Conservation (phyloP, 2,888 invertebrate genomes). For the Nephrotoma appendiculata region DNA sequence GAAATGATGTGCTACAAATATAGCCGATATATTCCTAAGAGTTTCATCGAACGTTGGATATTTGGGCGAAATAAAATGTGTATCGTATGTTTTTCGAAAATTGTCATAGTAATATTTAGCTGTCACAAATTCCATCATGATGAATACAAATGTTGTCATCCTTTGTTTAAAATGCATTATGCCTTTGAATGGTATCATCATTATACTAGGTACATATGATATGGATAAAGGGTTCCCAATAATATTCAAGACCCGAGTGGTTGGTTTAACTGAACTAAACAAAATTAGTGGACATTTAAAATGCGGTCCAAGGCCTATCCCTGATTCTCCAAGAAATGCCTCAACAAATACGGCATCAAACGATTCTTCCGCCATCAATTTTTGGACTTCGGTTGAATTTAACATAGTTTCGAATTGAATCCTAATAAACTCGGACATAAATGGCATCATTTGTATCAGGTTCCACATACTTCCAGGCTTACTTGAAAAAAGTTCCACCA, state of each 20-base stretch:
- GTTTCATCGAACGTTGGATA: background rate
- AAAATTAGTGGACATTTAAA: background rate
- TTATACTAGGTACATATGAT: background rate
- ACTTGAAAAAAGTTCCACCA: too few species aligned
- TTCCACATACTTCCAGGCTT: background rate
- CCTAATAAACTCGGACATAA: too few species aligned
- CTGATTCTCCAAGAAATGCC: background rate
- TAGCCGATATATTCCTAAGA: background rate
- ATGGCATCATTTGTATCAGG: background rate
- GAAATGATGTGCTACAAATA: background rate
- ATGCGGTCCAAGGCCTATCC: background rate
- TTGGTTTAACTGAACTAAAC: background rate
- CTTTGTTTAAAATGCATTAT: too few species aligned
- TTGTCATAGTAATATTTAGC: too few species aligned
- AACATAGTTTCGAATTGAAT: background rate
- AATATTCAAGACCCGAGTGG: background rate
- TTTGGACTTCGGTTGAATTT: background rate
- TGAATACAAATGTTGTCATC: too few species aligned
- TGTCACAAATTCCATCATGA: too few species aligned
- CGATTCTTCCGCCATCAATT: background rate
- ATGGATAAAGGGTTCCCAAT: background rate
- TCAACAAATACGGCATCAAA: background rate
- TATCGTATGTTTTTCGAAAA: background rate
- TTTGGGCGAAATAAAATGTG: background rate
- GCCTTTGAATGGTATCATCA: too few species aligned